Conservation (phyloP, 2,113 vertebrate genomes). For the Procavia capensis region DNA sequence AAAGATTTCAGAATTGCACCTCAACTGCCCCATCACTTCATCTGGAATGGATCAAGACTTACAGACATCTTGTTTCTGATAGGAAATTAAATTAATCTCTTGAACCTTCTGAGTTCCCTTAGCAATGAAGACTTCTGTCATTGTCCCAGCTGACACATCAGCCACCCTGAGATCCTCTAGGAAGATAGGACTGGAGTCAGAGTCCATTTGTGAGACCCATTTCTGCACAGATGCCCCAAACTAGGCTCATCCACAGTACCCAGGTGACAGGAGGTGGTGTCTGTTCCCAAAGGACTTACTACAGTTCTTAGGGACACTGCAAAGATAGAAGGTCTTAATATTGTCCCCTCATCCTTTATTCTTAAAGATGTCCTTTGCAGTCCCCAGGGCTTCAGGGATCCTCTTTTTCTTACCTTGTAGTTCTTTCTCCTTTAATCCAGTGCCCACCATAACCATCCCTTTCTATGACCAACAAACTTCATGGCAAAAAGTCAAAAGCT, state of each 20-base stretch:
- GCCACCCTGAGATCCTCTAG: not conserved
- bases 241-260: not conserved
- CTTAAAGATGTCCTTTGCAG: not conserved
- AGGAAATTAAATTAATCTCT: not conserved
- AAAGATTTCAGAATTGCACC: not conserved
- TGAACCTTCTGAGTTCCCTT: not conserved
- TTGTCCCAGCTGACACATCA: not conserved
- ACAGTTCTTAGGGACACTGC: not conserved
- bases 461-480: not conserved
- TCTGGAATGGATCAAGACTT: not conserved
- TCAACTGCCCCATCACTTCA: not conserved
- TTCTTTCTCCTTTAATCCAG: not conserved
- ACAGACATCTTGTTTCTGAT: not conserved
- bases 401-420: not conserved
- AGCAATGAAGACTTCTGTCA: not conserved
- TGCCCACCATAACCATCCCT: not conserved
- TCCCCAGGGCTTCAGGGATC: not conserved
- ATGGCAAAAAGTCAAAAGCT: slow-evolving; percentile 25
- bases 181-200: not conserved
- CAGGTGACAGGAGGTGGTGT: not conserved
- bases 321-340: not conserved
- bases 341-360: not conserved
- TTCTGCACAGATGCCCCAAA: not conserved
- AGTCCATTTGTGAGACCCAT: not conserved
- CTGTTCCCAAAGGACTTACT: slow-evolving; percentile 4